Percentiles rank a stretch among this genome's conserved stretches.
Conservation (phyloP, 2,797 vertebrate species). For the Heterohyrax brucei region DNA sequence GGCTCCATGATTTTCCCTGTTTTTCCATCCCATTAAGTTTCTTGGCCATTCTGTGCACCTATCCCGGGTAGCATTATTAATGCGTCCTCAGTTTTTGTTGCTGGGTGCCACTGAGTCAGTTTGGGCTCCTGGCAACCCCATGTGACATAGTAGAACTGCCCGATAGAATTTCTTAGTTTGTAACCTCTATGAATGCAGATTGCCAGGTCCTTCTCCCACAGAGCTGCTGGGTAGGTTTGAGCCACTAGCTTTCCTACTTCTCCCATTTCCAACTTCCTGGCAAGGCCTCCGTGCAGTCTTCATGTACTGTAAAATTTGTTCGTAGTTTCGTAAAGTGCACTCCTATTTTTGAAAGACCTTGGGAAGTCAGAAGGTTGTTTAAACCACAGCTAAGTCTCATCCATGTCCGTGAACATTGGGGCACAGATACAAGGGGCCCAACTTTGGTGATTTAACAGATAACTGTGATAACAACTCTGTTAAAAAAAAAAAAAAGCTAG, state of each 20-base stretch:
- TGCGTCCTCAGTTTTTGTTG: neutral
- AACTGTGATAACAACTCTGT: neutral
- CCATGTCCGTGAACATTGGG: neutral
- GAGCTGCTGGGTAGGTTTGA: neutral
- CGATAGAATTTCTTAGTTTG: neutral
- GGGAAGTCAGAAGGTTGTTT: neutral
- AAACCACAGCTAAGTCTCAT: neutral
- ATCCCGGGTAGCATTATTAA: too few species aligned
- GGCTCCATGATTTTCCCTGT: neutral
- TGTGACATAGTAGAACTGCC: neutral
- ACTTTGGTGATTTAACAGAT: neutral
- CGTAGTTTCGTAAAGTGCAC: neutral
- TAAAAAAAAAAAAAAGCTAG: neutral
- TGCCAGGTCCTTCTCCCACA: neutral
- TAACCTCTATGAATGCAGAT: neutral
- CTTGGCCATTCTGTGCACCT: neutral
- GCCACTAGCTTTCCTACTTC: neutral
- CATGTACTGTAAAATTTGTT: neutral
- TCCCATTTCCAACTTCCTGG: neutral
- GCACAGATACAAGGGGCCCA: neutral
- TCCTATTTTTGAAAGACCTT: neutral
- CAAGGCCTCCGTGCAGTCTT: neutral
- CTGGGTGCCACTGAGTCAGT: neutral
- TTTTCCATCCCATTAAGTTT: neutral
- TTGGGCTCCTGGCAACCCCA: neutral